Conservation (phyloP, 2,113 vertebrate genomes). For the Brachionichthys hirsutus region DNA sequence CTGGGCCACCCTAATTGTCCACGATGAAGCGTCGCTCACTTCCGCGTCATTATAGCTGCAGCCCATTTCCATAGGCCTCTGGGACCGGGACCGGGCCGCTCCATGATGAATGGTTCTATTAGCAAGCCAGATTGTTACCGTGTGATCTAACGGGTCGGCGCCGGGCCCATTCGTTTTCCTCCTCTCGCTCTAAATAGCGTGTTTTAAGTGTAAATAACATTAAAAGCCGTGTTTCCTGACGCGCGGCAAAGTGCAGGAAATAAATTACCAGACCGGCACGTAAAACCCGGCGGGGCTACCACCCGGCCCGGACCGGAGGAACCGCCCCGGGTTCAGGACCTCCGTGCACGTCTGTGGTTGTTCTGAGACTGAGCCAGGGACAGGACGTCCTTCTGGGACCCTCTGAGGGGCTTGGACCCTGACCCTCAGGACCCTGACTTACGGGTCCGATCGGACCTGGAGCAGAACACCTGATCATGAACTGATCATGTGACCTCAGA, state of each 20-base stretch:
- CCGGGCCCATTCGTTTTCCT: slow-evolving; percentile 88
- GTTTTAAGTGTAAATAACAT: slow-evolving; percentile 99
- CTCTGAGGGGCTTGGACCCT: too few relatives aligned
- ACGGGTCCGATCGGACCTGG: too few relatives aligned
- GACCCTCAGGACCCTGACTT: too few relatives aligned
- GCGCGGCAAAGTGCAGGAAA: too few relatives aligned
- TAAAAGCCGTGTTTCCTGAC: slow-evolving; percentile 90
- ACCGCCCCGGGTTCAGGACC: too few relatives aligned
- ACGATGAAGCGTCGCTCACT: too few relatives aligned
- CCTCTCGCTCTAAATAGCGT: slow-evolving; percentile 87
- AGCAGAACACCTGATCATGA: too few relatives aligned
- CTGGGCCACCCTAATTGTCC: slow-evolving; percentile 75
- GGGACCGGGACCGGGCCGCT: slow-evolving; percentile 80
- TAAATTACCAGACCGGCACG: slow-evolving; percentile 93
- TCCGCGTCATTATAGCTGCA: slow-evolving; percentile 71
- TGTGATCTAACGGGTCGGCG: slow-evolving; percentile 90
- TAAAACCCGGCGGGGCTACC: slow-evolving; percentile 87
- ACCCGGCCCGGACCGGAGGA: too few relatives aligned
- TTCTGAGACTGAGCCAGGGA: too few relatives aligned
- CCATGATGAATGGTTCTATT: slow-evolving; percentile 99
- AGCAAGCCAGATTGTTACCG: slow-evolving; percentile 98
- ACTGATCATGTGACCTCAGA: too few relatives aligned
- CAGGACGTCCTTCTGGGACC: too few relatives aligned
- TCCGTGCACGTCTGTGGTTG: too few relatives aligned
- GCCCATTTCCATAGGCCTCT: slow-evolving; percentile 86